These are phyloP conservation scores for Omphaloscelis lunosa DNA, from an alignment of 2,888 invertebrate species.

Conservation along the genomic window DNA sequence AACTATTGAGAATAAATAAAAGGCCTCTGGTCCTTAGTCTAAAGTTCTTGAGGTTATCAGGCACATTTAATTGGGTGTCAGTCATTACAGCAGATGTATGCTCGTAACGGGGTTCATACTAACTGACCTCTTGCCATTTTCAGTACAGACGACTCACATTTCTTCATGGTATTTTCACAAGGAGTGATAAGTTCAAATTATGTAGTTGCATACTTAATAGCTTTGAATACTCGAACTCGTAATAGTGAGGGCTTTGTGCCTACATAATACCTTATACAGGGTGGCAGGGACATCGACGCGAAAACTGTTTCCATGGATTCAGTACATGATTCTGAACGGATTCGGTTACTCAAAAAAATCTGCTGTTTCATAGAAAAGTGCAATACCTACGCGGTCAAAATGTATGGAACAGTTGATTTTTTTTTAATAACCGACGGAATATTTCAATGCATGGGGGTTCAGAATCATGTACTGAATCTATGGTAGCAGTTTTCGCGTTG, in stretches of 20 bases:
- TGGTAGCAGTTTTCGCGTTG: too few species aligned
- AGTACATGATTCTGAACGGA: too few species aligned
- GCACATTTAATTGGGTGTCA: constrained; percentile 59
- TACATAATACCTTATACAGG: neutral
- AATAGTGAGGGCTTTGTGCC: neutral
- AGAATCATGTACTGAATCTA: too few species aligned
- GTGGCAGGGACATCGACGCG: too few species aligned
- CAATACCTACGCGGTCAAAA: too few species aligned
- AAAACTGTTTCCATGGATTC: too few species aligned
- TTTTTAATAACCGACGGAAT: too few species aligned
- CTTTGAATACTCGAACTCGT: neutral
- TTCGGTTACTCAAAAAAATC: too few species aligned
- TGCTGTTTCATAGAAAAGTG: too few species aligned
- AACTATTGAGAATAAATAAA: too few species aligned
- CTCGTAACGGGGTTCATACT: constrained; percentile 36
- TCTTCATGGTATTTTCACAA: constrained; percentile 59
- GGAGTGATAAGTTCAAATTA: constrained; percentile 55
- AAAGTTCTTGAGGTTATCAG: constrained; percentile 58
- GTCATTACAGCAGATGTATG: constrained; percentile 53
- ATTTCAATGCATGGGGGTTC: too few species aligned
- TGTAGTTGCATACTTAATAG: constrained; percentile 25
- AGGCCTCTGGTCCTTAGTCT: constrained; percentile 39
- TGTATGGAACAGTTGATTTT: too few species aligned
- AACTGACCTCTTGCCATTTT: constrained; percentile 62
- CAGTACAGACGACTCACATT: constrained; percentile 42